Conservation (phyloP, 2,888 invertebrate species). For the Drosophila differens region DNA sequence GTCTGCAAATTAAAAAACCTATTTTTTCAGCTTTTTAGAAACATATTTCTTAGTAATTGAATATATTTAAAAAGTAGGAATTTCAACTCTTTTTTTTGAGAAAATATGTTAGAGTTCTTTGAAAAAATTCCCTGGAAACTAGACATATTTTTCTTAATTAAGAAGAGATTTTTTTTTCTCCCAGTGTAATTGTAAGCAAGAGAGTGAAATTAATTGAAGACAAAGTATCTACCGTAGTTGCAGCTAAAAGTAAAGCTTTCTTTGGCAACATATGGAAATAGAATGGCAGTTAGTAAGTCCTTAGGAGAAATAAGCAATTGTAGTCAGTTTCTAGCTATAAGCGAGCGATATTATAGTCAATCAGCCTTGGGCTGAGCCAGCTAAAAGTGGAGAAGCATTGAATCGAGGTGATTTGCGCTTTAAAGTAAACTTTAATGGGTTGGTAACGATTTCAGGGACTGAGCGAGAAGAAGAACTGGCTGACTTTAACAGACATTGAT, state of each 20-base stretch:
- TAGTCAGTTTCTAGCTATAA: neutral
- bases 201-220: too few species aligned
- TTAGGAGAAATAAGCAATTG: neutral
- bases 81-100: neutral
- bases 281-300: neutral
- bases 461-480: neutral
- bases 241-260: too few species aligned
- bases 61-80: neutral
- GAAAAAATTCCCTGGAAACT: neutral
- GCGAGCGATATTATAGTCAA: neutral
- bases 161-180: neutral
- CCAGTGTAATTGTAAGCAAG: too few species aligned
- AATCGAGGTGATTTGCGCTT: neutral
- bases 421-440: neutral
- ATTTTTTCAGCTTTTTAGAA: neutral
- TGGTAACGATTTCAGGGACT: neutral
- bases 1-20: neutral
- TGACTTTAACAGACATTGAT: conserved; percentile 10
- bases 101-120: neutral
- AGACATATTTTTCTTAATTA: neutral
- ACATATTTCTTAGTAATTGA: neutral
- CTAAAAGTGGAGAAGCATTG: neutral
- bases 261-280: neutral
- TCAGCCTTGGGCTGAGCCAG: neutral
- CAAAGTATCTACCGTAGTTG: too few species aligned